Evolutionary conservation across 2,888 invertebrate genomes (phyloP).

Genomic region (Yponomeuta plumbellus): DNA sequence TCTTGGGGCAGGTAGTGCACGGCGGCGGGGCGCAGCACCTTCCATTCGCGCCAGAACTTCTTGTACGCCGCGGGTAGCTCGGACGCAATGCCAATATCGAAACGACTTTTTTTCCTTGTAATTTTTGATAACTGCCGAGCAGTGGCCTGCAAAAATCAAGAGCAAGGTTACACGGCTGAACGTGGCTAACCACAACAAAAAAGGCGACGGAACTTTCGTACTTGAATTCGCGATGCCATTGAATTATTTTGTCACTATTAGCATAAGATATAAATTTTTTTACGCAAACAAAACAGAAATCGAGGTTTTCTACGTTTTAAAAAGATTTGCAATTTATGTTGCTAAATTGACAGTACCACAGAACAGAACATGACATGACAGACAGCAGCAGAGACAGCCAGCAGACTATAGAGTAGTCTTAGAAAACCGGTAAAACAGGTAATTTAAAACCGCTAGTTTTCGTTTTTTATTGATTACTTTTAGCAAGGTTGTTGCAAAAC

Average conservation of each 20-base stretch:
- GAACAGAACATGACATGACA: too few species aligned
- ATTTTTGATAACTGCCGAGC: conserved; percentile 67
- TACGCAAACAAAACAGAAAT: background rate
- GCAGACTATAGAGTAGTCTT: too few species aligned
- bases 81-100: conserved; percentile 81
- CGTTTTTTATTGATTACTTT: too few species aligned
- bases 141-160: conserved; percentile 52
- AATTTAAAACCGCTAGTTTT: too few species aligned
- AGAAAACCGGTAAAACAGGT: too few species aligned
- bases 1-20: conserved; percentile 84
- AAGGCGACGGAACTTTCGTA: conserved; percentile 16
- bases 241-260: conserved; percentile 18
- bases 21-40: conserved; percentile 77
- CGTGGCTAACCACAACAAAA: background rate
- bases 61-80: conserved; percentile 87
- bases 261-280: conserved; percentile 11
- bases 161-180: conserved; percentile 10
- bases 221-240: conserved; percentile 27
- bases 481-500: too few species aligned
- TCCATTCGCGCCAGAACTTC: conserved; percentile 93
- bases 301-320: background rate
- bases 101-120: conserved; percentile 69
- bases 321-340: background rate
- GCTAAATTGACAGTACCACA: background rate
- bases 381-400: too few species aligned